A percentile compares a stretch with the other conserved stretches of the same genome.
Evolutionary conservation across 2,888 invertebrate genomes (phyloP).

Genomic region (Torymus texanus): DNA sequence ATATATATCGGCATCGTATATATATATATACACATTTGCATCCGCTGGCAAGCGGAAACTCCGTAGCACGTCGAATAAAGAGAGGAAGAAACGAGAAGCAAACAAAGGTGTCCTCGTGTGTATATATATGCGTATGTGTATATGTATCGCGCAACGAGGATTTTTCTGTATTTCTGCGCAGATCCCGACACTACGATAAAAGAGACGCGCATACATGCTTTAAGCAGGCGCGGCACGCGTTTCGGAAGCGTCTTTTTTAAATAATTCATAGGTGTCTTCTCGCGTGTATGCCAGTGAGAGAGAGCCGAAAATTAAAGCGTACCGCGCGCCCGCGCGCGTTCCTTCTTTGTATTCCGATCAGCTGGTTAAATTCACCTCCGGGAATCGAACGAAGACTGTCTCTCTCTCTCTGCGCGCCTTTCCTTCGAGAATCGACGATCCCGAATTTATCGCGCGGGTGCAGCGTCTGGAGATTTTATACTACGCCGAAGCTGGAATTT

Average conservation of each 20-base stretch:
- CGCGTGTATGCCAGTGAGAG: constrained; percentile 22
- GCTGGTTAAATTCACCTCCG: constrained; percentile 36
- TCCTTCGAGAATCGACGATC: constrained; percentile 22
- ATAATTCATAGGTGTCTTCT: constrained; percentile 61
- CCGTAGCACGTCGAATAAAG: not conserved
- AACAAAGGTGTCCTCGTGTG: not conserved
- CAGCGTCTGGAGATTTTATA: constrained; percentile 10
- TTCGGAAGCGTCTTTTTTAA: constrained; percentile 59
- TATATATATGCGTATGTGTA: not conserved
- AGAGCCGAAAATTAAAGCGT: constrained; percentile 58
- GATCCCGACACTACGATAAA: constrained; percentile 28
- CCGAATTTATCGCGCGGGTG: constrained; percentile 36
- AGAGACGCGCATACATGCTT: not conserved
- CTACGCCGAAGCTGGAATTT: constrained; percentile 1
- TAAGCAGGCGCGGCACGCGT: constrained; percentile 59
- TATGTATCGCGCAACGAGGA: not conserved
- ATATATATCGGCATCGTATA: too few species aligned
- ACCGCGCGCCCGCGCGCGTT: constrained; percentile 23
- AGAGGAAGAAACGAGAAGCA: not conserved
- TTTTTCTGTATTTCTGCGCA: constrained; percentile 19
- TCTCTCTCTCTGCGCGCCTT: too few species aligned
- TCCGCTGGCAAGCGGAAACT: not conserved
- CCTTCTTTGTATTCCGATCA: constrained; percentile 57
- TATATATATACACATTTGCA: too few species aligned
- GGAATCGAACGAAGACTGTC: constrained; percentile 21